Conservation (phyloP, 2,888 invertebrate species). For the Eupelmus urozonus region DNA sequence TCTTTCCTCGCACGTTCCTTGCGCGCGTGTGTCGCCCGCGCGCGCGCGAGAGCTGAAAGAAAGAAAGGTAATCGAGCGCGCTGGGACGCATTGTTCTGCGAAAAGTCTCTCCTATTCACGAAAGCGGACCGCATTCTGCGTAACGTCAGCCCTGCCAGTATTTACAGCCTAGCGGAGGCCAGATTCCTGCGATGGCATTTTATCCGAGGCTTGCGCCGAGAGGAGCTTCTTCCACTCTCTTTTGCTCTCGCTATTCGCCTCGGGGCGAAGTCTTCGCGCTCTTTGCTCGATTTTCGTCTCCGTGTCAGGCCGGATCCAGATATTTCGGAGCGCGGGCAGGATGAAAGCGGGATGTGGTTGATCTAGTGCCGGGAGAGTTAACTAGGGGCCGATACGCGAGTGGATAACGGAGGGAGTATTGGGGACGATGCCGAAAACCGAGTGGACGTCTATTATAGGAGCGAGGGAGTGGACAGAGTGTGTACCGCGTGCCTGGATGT, state of each 20-base stretch:
- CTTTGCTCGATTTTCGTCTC: constrained; percentile 60
- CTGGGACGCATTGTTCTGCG: constrained; percentile 66
- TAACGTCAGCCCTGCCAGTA: constrained; percentile 72
- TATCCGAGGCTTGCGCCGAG: constrained; percentile 23
- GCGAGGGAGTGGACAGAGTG: neutral
- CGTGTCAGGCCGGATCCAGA: neutral
- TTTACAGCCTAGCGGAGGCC: constrained; percentile 71
- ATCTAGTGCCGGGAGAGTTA: constrained; percentile 74
- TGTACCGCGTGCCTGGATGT: neutral
- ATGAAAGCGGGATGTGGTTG: constrained; percentile 67
- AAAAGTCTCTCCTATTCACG: constrained; percentile 54
- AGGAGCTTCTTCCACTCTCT: neutral
- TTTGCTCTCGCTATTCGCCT: constrained; percentile 37
- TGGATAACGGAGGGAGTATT: no score
- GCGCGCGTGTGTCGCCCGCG: constrained; percentile 18
- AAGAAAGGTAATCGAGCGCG: constrained; percentile 59
- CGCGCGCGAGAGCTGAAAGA: no score
- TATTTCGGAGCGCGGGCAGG: constrained; percentile 14
- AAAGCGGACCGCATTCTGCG: constrained; percentile 68
- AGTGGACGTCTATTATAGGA: constrained; percentile 3
- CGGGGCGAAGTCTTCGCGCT: constrained; percentile 64
- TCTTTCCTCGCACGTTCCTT: constrained; percentile 54
- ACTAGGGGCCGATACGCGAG: no score
- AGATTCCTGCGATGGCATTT: constrained; percentile 73
- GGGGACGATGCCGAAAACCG: neutral